Base-by-base conservation (phyloP, 2,113 vertebrate genomes). In the Psephotus haematonotus region DNA sequence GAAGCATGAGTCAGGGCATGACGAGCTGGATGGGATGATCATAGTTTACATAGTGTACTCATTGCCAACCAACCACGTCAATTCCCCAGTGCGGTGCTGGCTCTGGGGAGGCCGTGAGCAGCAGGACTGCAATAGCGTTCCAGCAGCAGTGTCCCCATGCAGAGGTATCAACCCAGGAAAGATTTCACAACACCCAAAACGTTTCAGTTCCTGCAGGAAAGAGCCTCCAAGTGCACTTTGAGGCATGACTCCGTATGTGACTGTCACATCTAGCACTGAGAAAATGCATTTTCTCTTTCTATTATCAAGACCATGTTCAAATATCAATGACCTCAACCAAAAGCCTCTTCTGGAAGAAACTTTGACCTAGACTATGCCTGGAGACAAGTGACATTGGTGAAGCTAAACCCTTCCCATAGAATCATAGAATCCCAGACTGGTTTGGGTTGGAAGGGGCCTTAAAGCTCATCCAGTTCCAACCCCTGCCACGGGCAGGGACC, bases 31-130 rank as follows among this genome's bases (percentile, higher is more conserved):
- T 7, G 4, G 63, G 80, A 41, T 43, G 81, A 47, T 57, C 93
- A 92, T 94, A 96, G 80, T 62, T 94, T 71, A 83, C 95, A 94
- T 92, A 84, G 83, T 1, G 80, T 95, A 80, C 95, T 57, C 82
- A 65, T 65, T 86, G 88, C 86, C 83, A 93, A 81, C 11, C 39
- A 35, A 4, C 47, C 49, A 19, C 15, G 6, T 68, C 69, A 78
- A 57, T 23, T 13, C 57, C 39, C 53, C 25, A 9, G 60, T 0
- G 0, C 29, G 25, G 39, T 2, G 47, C 55, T 67, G 63, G 64
- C 76, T 25, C 27, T 1, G 14, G 23, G 65, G 64, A 65, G 43
- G 55, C 50, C 62, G n/a, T 2, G 17, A 88, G 47, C 62, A 69
- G 44, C 52, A 47, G 65, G 49, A 59, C 77, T 64, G 50, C 2